Evolutionary conservation across 2,888 invertebrate genomes (phyloP).

Genomic region (Deroplatys truncata): DNA sequence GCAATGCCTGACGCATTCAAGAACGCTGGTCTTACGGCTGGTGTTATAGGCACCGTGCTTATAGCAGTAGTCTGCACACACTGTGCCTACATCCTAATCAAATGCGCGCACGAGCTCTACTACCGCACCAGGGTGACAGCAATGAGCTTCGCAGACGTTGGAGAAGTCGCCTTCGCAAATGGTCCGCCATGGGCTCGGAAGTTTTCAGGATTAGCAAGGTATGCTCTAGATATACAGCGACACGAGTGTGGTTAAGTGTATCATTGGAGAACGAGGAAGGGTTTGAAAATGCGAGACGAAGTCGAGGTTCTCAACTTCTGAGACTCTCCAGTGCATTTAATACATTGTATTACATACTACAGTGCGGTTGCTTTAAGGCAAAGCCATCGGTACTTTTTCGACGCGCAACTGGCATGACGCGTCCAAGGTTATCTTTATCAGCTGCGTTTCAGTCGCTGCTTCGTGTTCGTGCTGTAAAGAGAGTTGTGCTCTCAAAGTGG

Average conservation of each 20-base stretch:
- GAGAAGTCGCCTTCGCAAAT: conserved; percentile 71
- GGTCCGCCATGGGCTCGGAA: conserved; percentile 67
- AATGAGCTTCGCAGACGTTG: conserved; percentile 85
- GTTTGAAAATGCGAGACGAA: background rate
- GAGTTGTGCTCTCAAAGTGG: too few species aligned
- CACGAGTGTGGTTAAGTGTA: too few species aligned
- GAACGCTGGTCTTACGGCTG: conserved; percentile 78
- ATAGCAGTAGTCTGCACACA: conserved; percentile 90
- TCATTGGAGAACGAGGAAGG: too few species aligned
- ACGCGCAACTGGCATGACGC: too few species aligned
- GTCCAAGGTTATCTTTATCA: too few species aligned
- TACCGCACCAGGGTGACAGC: conserved; percentile 62
- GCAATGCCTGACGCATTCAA: conserved; percentile 91
- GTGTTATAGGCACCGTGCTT: conserved; percentile 76
- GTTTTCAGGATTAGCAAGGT: conserved; percentile 64
- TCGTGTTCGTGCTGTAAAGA: too few species aligned
- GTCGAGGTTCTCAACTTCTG: background rate
- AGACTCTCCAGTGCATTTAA: background rate
- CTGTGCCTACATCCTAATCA: conserved; percentile 87
- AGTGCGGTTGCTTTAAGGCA: too few species aligned
- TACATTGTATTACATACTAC: too few species aligned
- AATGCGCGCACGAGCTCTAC: conserved; percentile 78
- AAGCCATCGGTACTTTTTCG: too few species aligned
- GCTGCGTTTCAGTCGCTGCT: too few species aligned
- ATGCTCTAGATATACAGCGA: conserved; percentile 30